phyloP scores from a whole-genome alignment of 2,888 invertebrate species.

The Nipponacmea schrenckii region DNA sequence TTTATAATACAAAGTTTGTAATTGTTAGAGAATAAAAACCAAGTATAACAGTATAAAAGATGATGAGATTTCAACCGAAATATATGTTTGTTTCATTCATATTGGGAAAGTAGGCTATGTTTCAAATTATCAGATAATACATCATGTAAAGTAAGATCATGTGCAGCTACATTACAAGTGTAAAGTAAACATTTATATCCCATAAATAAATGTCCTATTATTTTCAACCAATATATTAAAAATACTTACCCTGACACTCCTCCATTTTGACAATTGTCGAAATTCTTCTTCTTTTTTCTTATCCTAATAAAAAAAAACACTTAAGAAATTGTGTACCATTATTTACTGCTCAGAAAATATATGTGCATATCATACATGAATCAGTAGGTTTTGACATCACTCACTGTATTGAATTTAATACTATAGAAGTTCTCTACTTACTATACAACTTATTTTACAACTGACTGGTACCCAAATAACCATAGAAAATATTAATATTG shows the following conservation, averaged over 20 bases:
- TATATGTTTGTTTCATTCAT: neutral
- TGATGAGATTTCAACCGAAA: neutral
- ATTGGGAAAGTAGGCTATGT: too few relatives aligned
- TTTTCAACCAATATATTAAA: neutral
- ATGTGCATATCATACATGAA: too few relatives aligned
- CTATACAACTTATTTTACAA: constrained; percentile 82
- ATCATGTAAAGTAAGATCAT: too few relatives aligned
- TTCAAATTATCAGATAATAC: neutral
- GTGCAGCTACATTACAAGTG: too few relatives aligned
- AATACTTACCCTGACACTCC: constrained; percentile 38
- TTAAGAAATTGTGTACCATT: neutral
- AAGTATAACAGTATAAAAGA: neutral
- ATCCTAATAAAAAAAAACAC: constrained; percentile 38
- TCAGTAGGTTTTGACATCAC: too few relatives aligned
- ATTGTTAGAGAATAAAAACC: too few relatives aligned
- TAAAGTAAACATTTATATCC: neutral
- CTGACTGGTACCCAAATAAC: constrained; percentile 94
- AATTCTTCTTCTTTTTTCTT: constrained; percentile 41
- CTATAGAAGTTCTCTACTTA: constrained; percentile 38
- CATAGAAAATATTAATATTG: constrained; percentile 79
- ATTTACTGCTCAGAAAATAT: neutral
- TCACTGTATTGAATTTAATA: neutral
- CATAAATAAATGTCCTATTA: neutral
- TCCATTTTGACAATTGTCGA: constrained; percentile 35
- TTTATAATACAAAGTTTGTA: too few relatives aligned